Percentiles rank a stretch among this genome's conserved stretches.
Conservation (phyloP, 2,113 vertebrate species). For the Lepisosteus oculatus region DNA sequence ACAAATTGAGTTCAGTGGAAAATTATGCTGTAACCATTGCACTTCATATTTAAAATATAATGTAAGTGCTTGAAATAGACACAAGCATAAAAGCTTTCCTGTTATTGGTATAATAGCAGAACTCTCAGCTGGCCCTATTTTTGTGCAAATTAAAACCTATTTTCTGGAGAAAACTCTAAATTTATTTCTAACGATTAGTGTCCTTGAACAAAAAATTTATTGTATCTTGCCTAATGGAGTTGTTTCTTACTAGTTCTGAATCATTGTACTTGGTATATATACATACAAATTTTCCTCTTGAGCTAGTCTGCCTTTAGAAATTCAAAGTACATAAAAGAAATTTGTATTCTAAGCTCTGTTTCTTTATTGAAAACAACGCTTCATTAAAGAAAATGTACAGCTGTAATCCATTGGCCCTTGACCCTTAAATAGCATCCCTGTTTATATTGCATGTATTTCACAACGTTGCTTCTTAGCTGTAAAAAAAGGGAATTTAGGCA, state of each 20-base stretch:
- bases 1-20: conserved; percentile 7
- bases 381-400: no score
- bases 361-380: no score
- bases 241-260: background rate
- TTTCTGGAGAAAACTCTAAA: background rate
- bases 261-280: background rate
- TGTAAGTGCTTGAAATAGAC: conserved; percentile 5
- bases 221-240: conserved; percentile 17
- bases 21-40: background rate
- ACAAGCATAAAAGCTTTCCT: background rate
- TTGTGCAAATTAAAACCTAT: conserved; percentile 10
- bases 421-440: no score
- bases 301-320: conserved; percentile 12
- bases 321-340: no score
- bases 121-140: conserved; percentile 1
- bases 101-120: conserved; percentile 9
- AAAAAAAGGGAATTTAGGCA: no score
- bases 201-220: conserved; percentile 64
- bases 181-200: conserved; percentile 55
- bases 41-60: conserved; percentile 1
- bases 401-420: no score
- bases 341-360: no score
- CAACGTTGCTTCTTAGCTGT: no score
- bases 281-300: background rate
- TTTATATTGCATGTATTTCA: no score